A percentile compares a stretch with the other conserved stretches of the same genome.
These are phyloP conservation scores for Ornithoptera alexandrae DNA, from an alignment of 2,888 invertebrate species.

Conservation along the genomic window DNA sequence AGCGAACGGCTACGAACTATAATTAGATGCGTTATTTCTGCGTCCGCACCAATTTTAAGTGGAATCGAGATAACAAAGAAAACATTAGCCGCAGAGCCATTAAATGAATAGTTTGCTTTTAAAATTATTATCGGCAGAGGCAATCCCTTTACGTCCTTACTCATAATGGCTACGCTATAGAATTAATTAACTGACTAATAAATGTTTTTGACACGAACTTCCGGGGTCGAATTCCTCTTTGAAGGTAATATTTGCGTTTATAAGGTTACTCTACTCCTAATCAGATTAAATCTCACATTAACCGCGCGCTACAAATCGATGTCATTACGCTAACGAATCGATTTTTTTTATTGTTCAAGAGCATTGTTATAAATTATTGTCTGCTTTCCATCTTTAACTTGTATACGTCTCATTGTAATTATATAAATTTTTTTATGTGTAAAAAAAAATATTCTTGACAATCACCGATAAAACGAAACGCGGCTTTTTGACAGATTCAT, in stretches of 20 bases:
- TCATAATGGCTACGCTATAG: slow-evolving; percentile 17
- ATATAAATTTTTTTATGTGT: too few species aligned
- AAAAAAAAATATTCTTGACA: too few species aligned
- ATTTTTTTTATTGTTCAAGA: not conserved
- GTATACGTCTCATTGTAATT: too few species aligned
- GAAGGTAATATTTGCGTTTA: slow-evolving; percentile 25
- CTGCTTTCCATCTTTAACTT: too few species aligned
- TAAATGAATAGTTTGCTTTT: not conserved
- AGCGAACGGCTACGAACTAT: too few species aligned
- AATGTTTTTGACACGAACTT: slow-evolving; percentile 24
- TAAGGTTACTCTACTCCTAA: slow-evolving; percentile 24
- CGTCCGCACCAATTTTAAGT: too few species aligned
- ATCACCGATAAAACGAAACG: too few species aligned
- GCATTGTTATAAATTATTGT: not conserved
- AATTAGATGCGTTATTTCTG: too few species aligned
- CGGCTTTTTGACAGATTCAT: too few species aligned
- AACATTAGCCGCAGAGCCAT: not conserved
- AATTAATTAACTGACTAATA: slow-evolving; percentile 21
- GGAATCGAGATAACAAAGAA: not conserved
- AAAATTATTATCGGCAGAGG: not conserved
- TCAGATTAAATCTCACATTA: slow-evolving; percentile 17
- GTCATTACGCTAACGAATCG: not conserved
- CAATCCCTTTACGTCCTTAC: slow-evolving; percentile 22
- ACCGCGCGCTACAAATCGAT: slow-evolving; percentile 4
- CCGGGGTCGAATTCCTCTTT: slow-evolving; percentile 29